phyloP scores from a whole-genome alignment of 2,888 invertebrate genomes.

The Macrophya annulata region DNA sequence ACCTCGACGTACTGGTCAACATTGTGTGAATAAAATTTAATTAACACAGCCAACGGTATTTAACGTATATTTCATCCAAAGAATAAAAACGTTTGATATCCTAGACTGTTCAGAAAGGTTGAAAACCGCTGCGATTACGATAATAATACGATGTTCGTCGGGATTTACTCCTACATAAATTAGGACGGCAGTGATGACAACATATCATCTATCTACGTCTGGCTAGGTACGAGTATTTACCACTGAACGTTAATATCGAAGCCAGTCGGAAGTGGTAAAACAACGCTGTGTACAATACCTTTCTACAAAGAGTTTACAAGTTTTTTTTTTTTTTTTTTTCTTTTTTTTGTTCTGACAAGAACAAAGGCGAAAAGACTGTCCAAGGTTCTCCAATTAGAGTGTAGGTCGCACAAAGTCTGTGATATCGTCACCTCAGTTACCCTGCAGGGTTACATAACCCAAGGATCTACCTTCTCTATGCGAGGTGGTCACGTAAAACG shows the following conservation, averaged over 20 bases:
- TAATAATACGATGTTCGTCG: constrained; percentile 22
- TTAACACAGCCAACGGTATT: background rate
- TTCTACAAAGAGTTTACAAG: too few species aligned
- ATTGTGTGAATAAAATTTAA: background rate
- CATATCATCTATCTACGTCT: constrained; percentile 35
- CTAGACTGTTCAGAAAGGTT: constrained; percentile 14
- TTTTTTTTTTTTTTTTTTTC: background rate
- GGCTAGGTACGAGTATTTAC: constrained; percentile 22
- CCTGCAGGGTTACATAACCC: background rate
- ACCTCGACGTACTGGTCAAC: too few species aligned
- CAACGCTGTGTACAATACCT: background rate
- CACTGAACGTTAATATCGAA: constrained; percentile 12
- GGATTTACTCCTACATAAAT: constrained; percentile 4
- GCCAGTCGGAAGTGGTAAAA: constrained; percentile 5
- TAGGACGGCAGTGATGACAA: background rate
- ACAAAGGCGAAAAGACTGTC: background rate
- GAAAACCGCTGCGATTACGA: constrained; percentile 26
- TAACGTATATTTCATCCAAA: background rate
- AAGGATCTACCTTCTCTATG: background rate
- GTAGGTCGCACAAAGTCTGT: background rate
- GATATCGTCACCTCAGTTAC: background rate
- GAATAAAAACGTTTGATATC: background rate
- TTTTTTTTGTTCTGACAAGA: background rate
- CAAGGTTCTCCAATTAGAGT: constrained; percentile 20
- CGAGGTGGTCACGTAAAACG: constrained; percentile 18